phyloP scores from a whole-genome alignment of 2,797 vertebrate species.

The Urocyon cinereoargenteus region DNA sequence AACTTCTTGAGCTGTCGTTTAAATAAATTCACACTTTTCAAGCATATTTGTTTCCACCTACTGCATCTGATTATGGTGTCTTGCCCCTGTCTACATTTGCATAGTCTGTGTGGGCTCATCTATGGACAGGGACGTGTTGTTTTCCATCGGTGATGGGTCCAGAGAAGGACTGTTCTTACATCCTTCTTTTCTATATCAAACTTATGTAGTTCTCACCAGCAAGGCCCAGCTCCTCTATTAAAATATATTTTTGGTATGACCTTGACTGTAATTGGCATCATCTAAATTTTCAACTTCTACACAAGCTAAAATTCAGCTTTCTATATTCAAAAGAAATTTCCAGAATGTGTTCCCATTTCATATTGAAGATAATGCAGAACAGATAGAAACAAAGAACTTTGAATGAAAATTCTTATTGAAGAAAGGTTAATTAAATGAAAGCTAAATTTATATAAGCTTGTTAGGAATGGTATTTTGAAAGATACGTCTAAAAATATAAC shows the following conservation, averaged over 20 bases:
- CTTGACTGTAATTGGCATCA: neutral
- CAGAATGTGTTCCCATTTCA: neutral
- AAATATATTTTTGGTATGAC: constrained; percentile 8
- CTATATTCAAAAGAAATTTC: neutral
- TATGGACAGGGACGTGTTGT: neutral
- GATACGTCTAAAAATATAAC: constrained; percentile 55
- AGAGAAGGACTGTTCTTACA: neutral
- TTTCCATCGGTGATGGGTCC: neutral
- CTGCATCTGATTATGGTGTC: constrained; percentile 34
- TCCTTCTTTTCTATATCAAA: neutral
- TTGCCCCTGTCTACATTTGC: constrained; percentile 34
- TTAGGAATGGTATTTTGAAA: constrained; percentile 63
- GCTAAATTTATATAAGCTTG: constrained; percentile 19
- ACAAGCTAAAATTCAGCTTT: neutral
- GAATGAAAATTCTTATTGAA: neutral
- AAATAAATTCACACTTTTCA: constrained; percentile 69
- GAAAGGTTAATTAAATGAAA: constrained; percentile 63
- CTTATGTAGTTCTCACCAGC: neutral
- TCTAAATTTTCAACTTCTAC: constrained; percentile 29
- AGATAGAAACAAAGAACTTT: neutral
- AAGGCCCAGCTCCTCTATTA: neutral
- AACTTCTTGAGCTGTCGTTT: constrained; percentile 77
- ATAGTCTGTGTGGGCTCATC: neutral
- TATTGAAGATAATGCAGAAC: neutral
- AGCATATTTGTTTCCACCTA: constrained; percentile 64